Evolutionary conservation across 2,113 vertebrate genomes (phyloP).

Genomic region (Albula glossodonta): DNA sequence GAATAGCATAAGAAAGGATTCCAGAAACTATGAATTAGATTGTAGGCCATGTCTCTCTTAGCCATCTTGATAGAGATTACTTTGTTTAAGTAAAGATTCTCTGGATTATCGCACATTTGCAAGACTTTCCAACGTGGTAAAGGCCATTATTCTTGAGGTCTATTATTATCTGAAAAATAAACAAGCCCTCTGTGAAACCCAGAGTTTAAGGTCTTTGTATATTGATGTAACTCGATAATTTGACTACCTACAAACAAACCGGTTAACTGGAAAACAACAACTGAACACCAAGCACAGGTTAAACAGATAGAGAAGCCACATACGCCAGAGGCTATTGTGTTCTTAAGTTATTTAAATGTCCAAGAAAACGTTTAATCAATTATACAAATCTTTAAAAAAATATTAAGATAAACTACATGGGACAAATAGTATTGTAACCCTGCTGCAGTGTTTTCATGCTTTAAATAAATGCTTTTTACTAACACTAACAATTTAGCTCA

Average conservation of each 20-base stretch:
- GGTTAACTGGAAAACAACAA: neutral
- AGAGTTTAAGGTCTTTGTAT: neutral
- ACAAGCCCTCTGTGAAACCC: neutral
- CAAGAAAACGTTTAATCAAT: too few relatives aligned
- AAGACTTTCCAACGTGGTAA: neutral
- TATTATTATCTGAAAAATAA: too few relatives aligned
- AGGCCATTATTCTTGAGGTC: too few relatives aligned
- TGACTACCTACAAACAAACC: neutral
- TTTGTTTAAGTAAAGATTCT: neutral
- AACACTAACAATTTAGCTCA: too few relatives aligned
- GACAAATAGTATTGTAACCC: too few relatives aligned
- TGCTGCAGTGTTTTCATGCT: too few relatives aligned
- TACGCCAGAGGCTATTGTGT: neutral
- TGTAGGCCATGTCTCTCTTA: neutral
- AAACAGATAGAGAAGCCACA: neutral
- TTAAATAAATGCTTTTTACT: too few relatives aligned
- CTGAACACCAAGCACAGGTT: neutral
- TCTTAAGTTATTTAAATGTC: neutral
- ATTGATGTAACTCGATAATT: neutral
- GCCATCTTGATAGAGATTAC: neutral
- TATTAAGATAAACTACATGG: too few relatives aligned
- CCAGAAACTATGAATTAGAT: neutral
- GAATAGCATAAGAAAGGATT: slow-evolving; percentile 14
- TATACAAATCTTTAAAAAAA: too few relatives aligned
- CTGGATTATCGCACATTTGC: neutral